Conservation (phyloP, 1,140 invertebrate species). For the Cydia strobilella region DNA sequence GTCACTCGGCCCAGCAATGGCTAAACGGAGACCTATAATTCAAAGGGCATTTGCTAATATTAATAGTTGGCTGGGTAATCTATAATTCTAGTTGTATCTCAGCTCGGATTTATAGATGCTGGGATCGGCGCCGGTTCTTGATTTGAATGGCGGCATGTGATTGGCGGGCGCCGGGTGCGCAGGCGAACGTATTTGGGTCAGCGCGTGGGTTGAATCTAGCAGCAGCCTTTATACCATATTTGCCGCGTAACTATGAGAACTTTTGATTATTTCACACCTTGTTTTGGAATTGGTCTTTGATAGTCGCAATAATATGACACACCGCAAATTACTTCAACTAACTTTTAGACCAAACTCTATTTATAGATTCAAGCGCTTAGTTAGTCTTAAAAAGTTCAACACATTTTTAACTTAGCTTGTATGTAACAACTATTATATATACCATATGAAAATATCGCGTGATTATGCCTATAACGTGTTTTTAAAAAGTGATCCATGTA, state of each 20-base stretch:
- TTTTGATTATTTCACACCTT: constrained; percentile 27
- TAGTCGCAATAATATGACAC: background rate
- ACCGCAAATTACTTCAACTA: background rate
- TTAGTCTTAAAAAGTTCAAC: too few species aligned
- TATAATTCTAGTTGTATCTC: constrained; percentile 49
- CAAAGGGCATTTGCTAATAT: constrained; percentile 55
- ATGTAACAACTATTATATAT: too few species aligned
- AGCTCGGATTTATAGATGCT: constrained; percentile 55
- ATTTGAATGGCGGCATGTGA: constrained; percentile 66
- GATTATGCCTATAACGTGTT: too few species aligned
- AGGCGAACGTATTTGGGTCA: constrained; percentile 72
- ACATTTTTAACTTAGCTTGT: too few species aligned
- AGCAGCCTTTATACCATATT: constrained; percentile 42
- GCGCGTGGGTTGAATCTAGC: constrained; percentile 68
- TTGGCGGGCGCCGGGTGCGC: constrained; percentile 72
- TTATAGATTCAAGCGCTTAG: too few species aligned
- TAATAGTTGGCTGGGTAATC: constrained; percentile 46
- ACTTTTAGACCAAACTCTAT: too few species aligned
- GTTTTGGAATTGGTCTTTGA: background rate
- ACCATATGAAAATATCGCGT: too few species aligned
- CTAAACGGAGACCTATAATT: constrained; percentile 35
- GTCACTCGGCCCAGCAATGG: constrained; percentile 9
- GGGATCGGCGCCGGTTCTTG: constrained; percentile 65
- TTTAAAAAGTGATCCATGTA: too few species aligned
- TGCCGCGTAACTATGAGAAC: constrained; percentile 29